A percentile compares a stretch with the other conserved stretches of the same genome.
phyloP scores from a whole-genome alignment of 2,797 vertebrate genomes.

The Ambastaia sidthimunki region DNA sequence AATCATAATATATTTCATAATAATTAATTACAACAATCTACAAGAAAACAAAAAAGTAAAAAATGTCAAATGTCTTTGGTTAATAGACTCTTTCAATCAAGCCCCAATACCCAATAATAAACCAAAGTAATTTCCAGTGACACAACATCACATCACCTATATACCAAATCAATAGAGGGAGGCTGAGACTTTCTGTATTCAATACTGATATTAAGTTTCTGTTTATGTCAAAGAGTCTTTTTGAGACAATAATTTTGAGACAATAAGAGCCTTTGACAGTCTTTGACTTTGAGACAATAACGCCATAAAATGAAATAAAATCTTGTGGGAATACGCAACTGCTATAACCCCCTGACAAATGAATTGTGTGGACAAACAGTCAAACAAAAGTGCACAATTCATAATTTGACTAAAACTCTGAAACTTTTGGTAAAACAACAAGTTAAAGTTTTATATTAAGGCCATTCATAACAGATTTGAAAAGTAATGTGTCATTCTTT shows the following conservation, averaged over 20 bases:
- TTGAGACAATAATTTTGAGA: constrained; percentile 2
- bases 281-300: background rate
- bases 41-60: background rate
- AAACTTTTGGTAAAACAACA: background rate
- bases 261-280: no score
- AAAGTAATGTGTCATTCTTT: no score
- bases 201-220: constrained; percentile 46
- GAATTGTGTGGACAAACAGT: background rate
- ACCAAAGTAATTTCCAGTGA: constrained; percentile 47
- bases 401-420: background rate
- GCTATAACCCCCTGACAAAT: constrained; percentile 11
- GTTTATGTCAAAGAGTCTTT: constrained; percentile 37
- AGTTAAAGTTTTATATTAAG: background rate
- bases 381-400: background rate
- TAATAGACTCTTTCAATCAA: constrained; percentile 8
- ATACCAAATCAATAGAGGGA: constrained; percentile 49
- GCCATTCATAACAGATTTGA: background rate
- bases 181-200: constrained; percentile 34
- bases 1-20: no score
- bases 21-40: no score
- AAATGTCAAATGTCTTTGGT: background rate
- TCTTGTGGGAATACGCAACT: constrained; percentile 1
- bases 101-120: background rate
- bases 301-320: constrained; percentile 12
- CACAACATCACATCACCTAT: constrained; percentile 43